Evolutionary conservation across 2,888 invertebrate genomes (phyloP).

Genomic region (Eucriotettix oculatus): DNA sequence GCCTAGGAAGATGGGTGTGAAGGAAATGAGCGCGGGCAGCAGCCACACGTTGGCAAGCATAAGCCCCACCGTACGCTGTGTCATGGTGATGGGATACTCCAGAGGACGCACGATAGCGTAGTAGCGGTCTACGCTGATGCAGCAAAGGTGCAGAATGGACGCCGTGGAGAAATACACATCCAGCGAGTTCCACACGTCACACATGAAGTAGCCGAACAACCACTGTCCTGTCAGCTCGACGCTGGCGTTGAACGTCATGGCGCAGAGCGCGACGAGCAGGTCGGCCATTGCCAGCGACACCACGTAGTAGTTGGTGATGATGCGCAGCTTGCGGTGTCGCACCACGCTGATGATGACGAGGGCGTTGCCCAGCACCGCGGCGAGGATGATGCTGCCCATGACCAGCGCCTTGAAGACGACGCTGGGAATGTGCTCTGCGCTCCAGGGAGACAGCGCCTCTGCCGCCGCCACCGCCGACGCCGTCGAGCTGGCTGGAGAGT

Average conservation of each 20-base stretch:
- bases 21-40: slow-evolving; percentile 79
- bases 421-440: slow-evolving; percentile 1
- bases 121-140: slow-evolving; percentile 60
- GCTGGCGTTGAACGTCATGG: slow-evolving; percentile 84
- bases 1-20: slow-evolving; percentile 86
- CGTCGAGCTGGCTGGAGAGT: slow-evolving; percentile 11
- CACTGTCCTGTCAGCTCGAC: slow-evolving; percentile 71
- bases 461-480: slow-evolving; percentile 17
- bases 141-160: slow-evolving; percentile 82
- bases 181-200: slow-evolving; percentile 86
- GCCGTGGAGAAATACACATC: slow-evolving; percentile 89
- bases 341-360: slow-evolving; percentile 75
- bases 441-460: background rate
- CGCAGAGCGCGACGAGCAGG: slow-evolving; percentile 78
- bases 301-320: slow-evolving; percentile 90
- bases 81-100: slow-evolving; percentile 88
- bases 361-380: slow-evolving; percentile 82
- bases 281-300: slow-evolving; percentile 89
- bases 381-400: slow-evolving; percentile 73
- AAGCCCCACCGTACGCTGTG: slow-evolving; percentile 58
- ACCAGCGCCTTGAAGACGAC: slow-evolving; percentile 44
- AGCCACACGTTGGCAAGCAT: slow-evolving; percentile 86
- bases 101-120: slow-evolving; percentile 87
- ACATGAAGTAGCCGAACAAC: slow-evolving; percentile 80
- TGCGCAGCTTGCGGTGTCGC: slow-evolving; percentile 62